These are phyloP conservation scores for Falcunculus frontatus DNA, from an alignment of 2,113 vertebrate species.

Conservation along the genomic window DNA sequence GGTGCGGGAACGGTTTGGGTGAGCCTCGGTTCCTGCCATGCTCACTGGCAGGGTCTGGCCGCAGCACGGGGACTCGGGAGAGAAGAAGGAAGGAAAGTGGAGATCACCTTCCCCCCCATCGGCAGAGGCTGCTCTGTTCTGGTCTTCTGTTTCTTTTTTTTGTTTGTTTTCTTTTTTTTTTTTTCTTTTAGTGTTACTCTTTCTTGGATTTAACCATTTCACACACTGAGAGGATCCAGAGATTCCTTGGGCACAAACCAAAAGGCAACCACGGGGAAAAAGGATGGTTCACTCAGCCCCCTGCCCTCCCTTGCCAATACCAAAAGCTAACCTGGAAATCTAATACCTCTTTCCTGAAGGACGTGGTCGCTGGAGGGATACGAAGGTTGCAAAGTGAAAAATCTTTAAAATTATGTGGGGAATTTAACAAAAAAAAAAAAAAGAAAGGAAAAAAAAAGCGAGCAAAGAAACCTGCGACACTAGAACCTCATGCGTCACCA, in stretches of 20 bases:
- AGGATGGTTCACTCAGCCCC: constrained; percentile 56
- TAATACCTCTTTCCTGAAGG: constrained; percentile 70
- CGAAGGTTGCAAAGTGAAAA: constrained; percentile 39
- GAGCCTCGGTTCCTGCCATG: constrained; percentile 56
- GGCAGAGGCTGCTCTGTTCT: constrained; percentile 59
- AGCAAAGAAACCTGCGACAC: constrained; percentile 67
- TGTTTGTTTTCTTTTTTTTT: not conserved
- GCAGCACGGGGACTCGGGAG: constrained; percentile 53
- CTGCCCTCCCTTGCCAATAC: constrained; percentile 62
- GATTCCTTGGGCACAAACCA: constrained; percentile 69
- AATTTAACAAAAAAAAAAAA: not conserved
- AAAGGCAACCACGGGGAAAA: constrained; percentile 66
- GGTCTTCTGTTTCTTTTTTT: constrained; percentile 31
- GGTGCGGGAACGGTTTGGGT: constrained; percentile 94
- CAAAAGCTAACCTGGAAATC: constrained; percentile 70
- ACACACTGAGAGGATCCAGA: constrained; percentile 65
- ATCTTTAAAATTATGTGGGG: not conserved
- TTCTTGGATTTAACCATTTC: constrained; percentile 55
- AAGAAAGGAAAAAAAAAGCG: not conserved
- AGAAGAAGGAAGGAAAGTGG: constrained; percentile 67
- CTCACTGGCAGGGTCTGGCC: constrained; percentile 49
- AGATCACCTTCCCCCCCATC: constrained; percentile 18
- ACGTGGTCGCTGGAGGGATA: constrained; percentile 32
- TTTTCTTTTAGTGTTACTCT: not conserved
- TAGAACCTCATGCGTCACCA: constrained; percentile 70